A percentile compares a stretch with the other conserved stretches of the same genome.
phyloP scores from a whole-genome alignment of 2,113 vertebrate species.

The Setophaga petechia region DNA sequence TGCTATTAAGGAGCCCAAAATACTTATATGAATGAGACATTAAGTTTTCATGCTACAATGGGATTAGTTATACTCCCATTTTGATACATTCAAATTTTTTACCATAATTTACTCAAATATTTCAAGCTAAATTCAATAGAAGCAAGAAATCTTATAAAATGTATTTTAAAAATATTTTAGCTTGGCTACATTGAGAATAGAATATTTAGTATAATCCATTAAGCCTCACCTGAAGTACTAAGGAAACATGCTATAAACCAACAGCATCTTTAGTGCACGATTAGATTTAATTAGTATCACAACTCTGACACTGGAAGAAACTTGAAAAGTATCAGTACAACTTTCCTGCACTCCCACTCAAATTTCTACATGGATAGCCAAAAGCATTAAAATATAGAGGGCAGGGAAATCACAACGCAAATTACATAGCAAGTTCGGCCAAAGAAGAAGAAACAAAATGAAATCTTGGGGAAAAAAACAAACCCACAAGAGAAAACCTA shows the following conservation, averaged over 20 bases:
- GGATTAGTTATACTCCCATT: neutral
- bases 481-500: neutral
- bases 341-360: neutral
- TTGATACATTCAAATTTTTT: neutral
- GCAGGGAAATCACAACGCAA: neutral
- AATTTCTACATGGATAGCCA: neutral
- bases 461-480: neutral
- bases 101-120: neutral
- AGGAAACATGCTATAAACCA: neutral
- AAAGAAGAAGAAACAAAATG: neutral
- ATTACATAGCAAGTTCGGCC: neutral
- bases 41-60: neutral
- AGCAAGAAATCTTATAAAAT: neutral
- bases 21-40: rapidly evolving
- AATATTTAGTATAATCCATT: neutral
- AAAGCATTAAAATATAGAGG: neutral
- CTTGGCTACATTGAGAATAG: neutral
- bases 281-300: neutral
- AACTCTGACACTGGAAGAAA: neutral
- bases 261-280: neutral
- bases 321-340: neutral
- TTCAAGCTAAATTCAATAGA: neutral
- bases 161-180: neutral
- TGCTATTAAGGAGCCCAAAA: neutral
- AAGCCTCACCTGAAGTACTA: neutral